Percentiles rank a stretch among this genome's conserved stretches.
Evolutionary conservation across 2,888 invertebrate genomes (phyloP).

Genomic region (Phymatocera aterrima): DNA sequence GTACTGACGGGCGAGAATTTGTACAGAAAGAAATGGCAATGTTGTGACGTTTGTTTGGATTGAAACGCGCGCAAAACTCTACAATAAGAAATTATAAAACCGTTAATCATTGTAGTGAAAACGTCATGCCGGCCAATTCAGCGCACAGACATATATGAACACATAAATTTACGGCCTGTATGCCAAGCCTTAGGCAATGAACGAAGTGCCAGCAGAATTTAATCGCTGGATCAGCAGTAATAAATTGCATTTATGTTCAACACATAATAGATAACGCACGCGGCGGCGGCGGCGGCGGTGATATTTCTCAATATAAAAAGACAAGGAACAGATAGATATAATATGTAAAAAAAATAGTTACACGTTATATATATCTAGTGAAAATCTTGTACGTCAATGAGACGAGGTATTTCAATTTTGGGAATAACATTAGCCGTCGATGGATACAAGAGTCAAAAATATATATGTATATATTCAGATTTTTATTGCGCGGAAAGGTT

Average conservation of each 20-base stretch:
- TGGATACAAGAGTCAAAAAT: too few relatives aligned
- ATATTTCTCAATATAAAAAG: too few relatives aligned
- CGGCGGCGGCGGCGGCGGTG: neutral
- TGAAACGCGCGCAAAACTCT: too few relatives aligned
- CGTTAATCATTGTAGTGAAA: slow-evolving; percentile 15
- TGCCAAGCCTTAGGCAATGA: neutral
- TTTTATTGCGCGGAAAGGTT: neutral
- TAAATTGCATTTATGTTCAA: slow-evolving; percentile 23
- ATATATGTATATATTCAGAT: neutral
- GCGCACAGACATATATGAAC: slow-evolving; percentile 1
- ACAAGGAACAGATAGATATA: too few relatives aligned
- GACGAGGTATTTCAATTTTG: too few relatives aligned
- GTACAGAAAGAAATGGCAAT: too few relatives aligned
- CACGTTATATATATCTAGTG: too few relatives aligned
- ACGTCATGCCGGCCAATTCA: slow-evolving; percentile 14
- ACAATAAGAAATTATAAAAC: neutral
- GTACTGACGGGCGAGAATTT: too few relatives aligned
- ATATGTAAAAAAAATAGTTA: too few relatives aligned
- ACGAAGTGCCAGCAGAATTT: slow-evolving; percentile 26
- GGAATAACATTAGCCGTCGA: too few relatives aligned
- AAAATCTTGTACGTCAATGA: too few relatives aligned
- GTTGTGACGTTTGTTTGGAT: too few relatives aligned
- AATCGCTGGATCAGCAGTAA: slow-evolving; percentile 22
- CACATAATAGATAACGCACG: neutral
- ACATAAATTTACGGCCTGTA: slow-evolving; percentile 9